These are phyloP conservation scores for Koerneria pararmatus DNA, from an alignment of 2,888 invertebrate genomes.

Conservation along the genomic window DNA sequence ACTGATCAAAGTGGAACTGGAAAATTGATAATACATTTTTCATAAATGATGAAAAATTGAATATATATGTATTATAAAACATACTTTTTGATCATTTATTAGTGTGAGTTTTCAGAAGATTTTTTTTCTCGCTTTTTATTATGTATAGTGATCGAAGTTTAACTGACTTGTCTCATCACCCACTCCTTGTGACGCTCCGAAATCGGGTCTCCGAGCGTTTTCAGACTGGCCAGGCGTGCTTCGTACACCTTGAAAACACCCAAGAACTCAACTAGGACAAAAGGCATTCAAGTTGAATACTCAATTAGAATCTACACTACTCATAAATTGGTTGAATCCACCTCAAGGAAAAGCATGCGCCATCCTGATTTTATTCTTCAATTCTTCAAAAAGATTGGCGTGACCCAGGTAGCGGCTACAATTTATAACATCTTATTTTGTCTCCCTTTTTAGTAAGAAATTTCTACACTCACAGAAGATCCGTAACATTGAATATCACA, in stretches of 20 bases:
- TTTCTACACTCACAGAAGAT: too few species aligned
- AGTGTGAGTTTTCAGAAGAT: background rate
- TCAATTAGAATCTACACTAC: too few species aligned
- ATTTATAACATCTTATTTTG: too few species aligned
- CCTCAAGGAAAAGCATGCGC: too few species aligned
- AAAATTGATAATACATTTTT: conserved; percentile 13
- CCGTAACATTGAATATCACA: too few species aligned
- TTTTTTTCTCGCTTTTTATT: background rate
- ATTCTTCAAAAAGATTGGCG: too few species aligned
- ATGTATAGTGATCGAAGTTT: background rate
- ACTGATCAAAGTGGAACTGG: conserved; percentile 73
- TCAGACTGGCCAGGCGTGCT: conserved; percentile 63
- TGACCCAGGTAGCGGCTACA: too few species aligned
- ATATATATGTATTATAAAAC: background rate
- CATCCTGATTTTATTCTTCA: too few species aligned
- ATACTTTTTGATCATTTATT: background rate
- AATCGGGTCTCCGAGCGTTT: conserved; percentile 82
- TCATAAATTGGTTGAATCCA: too few species aligned
- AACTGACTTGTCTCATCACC: conserved; percentile 70
- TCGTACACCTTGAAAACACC: conserved; percentile 64
- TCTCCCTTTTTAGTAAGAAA: too few species aligned
- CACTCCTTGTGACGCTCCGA: conserved; percentile 77
- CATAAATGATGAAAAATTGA: background rate
- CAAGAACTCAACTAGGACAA: too few species aligned
- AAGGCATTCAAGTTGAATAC: too few species aligned